A percentile compares a stretch with the other conserved stretches of the same genome.
These are phyloP conservation scores for Pseudoips prasinana DNA, from an alignment of 2,888 invertebrate species.

Conservation along the genomic window DNA sequence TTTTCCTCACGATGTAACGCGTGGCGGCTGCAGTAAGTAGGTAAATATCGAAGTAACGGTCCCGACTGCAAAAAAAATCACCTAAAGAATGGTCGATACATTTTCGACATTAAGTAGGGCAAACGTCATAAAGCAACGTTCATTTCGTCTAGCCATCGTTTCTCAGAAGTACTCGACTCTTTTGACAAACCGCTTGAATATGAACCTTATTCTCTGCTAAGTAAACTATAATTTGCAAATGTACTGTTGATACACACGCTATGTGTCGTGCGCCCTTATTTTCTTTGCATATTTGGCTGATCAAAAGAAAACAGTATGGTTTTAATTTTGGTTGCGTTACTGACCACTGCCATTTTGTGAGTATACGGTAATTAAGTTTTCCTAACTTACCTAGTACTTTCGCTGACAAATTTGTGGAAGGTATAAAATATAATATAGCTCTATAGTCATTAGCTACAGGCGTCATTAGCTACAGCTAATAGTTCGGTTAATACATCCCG, in stretches of 20 bases:
- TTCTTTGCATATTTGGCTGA: conserved; percentile 39
- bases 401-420: no score
- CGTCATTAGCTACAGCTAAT: no score
- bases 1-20: no score
- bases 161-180: conserved; percentile 43
- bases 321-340: no score
- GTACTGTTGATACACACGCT: conserved; percentile 43
- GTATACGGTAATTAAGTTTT: no score
- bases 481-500: no score
- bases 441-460: no score
- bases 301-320: conserved; percentile 16
- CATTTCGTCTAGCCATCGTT: conserved; percentile 57
- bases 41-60: no score
- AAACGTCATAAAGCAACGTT: conserved; percentile 47
- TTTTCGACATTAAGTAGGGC: conserved; percentile 29
- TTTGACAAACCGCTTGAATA: conserved; percentile 23
- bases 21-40: no score
- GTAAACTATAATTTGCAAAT: conserved; percentile 27
- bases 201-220: conserved; percentile 30
- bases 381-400: no score
- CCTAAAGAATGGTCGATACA: conserved; percentile 31
- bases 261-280: conserved; percentile 68
- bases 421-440: no score
- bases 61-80: neutral
- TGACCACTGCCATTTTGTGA: no score